phyloP scores from a whole-genome alignment of 1,140 invertebrate species.

The Battus philenor region DNA sequence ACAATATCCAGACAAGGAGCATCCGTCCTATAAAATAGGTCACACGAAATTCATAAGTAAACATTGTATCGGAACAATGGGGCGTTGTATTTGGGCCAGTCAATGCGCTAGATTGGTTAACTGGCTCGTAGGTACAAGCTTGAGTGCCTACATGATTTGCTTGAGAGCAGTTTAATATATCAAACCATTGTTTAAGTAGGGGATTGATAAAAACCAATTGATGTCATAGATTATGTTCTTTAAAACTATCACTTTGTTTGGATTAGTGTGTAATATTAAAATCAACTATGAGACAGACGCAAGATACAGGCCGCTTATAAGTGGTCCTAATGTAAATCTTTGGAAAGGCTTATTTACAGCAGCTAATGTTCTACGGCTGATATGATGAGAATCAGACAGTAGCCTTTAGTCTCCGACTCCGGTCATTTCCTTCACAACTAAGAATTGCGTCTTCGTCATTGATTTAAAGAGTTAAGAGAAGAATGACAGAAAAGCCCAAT shows the following conservation, averaged over 20 bases:
- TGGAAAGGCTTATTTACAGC: too few species aligned
- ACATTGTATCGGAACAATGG: constrained; percentile 27
- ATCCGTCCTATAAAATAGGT: constrained; percentile 12
- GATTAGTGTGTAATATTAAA: too few species aligned
- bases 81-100: constrained; percentile 24
- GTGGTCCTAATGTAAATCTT: too few species aligned
- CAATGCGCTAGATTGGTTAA: constrained; percentile 28
- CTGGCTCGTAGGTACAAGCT: constrained; percentile 10
- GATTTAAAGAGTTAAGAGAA: too few species aligned
- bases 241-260: background rate
- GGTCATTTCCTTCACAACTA: too few species aligned
- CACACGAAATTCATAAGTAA: constrained; percentile 17
- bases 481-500: too few species aligned
- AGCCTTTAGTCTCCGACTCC: too few species aligned
- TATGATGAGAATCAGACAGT: too few species aligned
- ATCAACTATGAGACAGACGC: too few species aligned
- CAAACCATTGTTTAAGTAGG: constrained; percentile 4
- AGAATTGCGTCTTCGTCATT: too few species aligned
- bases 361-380: too few species aligned
- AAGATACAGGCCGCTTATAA: too few species aligned
- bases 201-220: constrained; percentile 12
- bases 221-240: background rate
- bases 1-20: constrained; percentile 16
- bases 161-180: constrained; percentile 12
- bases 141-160: constrained; percentile 6